Percentiles rank a stretch among this genome's conserved stretches.
These are phyloP conservation scores for Scaptomyza pallida DNA, from an alignment of 1,140 invertebrate species.

Conservation along the genomic window DNA sequence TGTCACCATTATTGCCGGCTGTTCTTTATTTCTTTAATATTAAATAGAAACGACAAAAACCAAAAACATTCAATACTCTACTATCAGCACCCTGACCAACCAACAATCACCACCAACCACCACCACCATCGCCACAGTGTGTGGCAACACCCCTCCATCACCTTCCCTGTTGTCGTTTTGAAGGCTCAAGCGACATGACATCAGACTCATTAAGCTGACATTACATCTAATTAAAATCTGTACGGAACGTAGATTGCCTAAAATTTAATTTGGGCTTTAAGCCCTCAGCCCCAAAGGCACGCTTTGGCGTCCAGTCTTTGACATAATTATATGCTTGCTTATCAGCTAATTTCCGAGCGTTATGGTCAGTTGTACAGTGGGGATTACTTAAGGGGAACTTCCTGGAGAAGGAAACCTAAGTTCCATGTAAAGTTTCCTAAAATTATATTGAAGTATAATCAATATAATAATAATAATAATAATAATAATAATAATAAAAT, in stretches of 20 bases:
- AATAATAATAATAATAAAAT: neutral
- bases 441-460: too few relatives aligned
- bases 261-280: constrained; percentile 53
- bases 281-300: constrained; percentile 9
- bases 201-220: constrained; percentile 65
- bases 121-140: constrained; percentile 4
- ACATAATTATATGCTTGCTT: constrained; percentile 1
- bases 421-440: too few relatives aligned
- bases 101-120: constrained; percentile 8
- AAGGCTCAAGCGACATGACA: constrained; percentile 26
- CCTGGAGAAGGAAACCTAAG: too few relatives aligned
- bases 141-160: constrained; percentile 1
- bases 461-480: neutral
- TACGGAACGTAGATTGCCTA: constrained; percentile 28
- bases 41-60: constrained; percentile 1
- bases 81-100: constrained; percentile 12
- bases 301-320: neutral
- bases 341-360: neutral
- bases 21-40: constrained; percentile 14
- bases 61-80: neutral
- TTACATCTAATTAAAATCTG: constrained; percentile 75
- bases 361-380: neutral
- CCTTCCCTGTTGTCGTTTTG: neutral
- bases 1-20: constrained; percentile 30
- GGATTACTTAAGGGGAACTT: too few relatives aligned